Percentiles rank a stretch among this genome's conserved stretches.
Evolutionary conservation across 23 tunicate species (phyloP).

Genomic region (Halocynthia roretzi): DNA sequence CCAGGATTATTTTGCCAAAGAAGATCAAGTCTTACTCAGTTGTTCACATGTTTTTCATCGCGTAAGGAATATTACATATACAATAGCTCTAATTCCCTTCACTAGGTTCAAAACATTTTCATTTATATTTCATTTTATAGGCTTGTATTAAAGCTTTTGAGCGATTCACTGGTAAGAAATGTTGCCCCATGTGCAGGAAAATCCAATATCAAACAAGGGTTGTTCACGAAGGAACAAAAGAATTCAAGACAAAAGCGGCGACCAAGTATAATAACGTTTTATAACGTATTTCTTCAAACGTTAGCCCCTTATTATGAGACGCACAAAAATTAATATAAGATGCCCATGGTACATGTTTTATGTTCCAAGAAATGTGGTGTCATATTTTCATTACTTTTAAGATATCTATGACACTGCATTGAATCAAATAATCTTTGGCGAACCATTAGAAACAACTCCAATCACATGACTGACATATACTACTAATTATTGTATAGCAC

Average conservation of each 20-base stretch:
- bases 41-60: constrained; percentile 92
- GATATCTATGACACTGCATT: too few species aligned
- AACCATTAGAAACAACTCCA: too few species aligned
- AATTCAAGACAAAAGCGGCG: constrained; percentile 54
- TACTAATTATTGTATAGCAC: too few species aligned
- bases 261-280: constrained; percentile 28
- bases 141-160: constrained; percentile 87
- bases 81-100: neutral
- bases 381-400: too few species aligned
- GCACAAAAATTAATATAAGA: neutral
- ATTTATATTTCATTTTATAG: constrained; percentile 11
- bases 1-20: constrained; percentile 73
- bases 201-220: constrained; percentile 79
- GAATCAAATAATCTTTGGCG: too few species aligned
- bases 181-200: constrained; percentile 93
- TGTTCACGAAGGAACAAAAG: constrained; percentile 75
- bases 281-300: too few species aligned
- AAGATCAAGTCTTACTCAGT: constrained; percentile 92
- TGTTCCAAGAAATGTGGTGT: too few species aligned
- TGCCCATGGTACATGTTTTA: too few species aligned
- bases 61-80: constrained; percentile 23
- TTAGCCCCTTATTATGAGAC: too few species aligned
- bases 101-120: too few species aligned
- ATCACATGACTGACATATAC: too few species aligned
- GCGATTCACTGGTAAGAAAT: constrained; percentile 73